A percentile compares a stretch with the other conserved stretches of the same genome.
phyloP scores from a whole-genome alignment of 2,888 invertebrate species.

The Fragum fragum region DNA sequence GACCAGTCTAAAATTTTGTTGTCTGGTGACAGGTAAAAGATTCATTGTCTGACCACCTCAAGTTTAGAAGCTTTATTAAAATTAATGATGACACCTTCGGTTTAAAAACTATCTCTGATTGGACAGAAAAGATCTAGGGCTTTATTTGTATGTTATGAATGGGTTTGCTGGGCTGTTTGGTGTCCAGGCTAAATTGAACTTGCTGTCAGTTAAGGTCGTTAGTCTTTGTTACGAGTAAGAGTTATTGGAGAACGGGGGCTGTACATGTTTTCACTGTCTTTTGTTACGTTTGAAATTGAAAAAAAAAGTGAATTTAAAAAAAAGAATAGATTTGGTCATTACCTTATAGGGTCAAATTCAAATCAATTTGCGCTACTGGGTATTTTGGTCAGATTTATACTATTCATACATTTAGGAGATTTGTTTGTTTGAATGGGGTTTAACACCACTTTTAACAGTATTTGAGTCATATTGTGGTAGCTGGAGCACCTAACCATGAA shows the following conservation, averaged over 20 bases:
- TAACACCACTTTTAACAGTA: too few species aligned
- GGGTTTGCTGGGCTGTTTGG: conserved; percentile 7
- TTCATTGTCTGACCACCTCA: conserved; percentile 20
- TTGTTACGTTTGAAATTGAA: conserved; percentile 1
- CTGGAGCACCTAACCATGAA: too few species aligned
- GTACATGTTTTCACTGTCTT: conserved; percentile 14
- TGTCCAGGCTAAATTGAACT: conserved; percentile 14
- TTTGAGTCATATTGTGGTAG: too few species aligned
- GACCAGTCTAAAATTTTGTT: too few species aligned
- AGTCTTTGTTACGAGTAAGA: conserved; percentile 9
- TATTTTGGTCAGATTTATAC: neutral
- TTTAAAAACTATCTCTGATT: conserved; percentile 24
- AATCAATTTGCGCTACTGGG: neutral
- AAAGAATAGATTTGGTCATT: neutral
- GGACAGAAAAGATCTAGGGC: conserved; percentile 4
- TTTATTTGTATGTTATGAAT: conserved; percentile 20
- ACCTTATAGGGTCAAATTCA: neutral
- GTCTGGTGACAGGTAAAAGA: too few species aligned
- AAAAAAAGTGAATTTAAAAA: conserved; percentile 7
- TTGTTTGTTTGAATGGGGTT: too few species aligned
- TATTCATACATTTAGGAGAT: too few species aligned
- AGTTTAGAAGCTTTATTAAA: conserved; percentile 20
- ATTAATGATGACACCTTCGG: conserved; percentile 14
- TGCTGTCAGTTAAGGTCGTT: neutral
- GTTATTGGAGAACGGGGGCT: conserved; percentile 9